phyloP scores from a whole-genome alignment of 2,113 vertebrate genomes.

The Lophius piscatorius region DNA sequence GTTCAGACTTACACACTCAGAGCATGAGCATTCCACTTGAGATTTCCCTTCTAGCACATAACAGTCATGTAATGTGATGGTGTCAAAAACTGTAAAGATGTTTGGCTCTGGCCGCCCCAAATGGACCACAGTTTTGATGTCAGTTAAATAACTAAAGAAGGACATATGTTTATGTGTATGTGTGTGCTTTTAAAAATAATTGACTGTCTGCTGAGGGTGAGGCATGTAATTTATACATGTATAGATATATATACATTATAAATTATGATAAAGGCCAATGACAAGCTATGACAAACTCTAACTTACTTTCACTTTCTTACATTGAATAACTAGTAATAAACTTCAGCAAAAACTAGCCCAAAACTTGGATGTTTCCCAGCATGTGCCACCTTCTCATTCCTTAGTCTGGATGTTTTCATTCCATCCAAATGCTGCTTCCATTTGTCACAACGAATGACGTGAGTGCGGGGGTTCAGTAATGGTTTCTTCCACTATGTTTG shows the following conservation, averaged over 20 bases:
- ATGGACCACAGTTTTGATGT: not conserved
- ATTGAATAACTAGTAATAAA: conserved; percentile 26
- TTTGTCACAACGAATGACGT: too few species aligned
- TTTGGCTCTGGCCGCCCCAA: not conserved
- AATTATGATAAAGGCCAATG: too few species aligned
- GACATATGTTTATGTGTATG: not conserved
- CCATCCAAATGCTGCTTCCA: conserved; percentile 4
- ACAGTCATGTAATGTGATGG: conserved; percentile 8
- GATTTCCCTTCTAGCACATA: conserved; percentile 30
- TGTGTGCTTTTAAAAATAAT: conserved; percentile 63
- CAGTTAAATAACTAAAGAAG: not conserved
- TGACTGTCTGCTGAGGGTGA: conserved; percentile 58
- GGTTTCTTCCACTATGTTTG: too few species aligned
- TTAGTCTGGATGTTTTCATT: conserved; percentile 42
- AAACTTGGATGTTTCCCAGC: conserved; percentile 5
- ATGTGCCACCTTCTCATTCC: conserved; percentile 22
- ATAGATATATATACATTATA: too few species aligned
- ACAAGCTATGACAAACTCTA: conserved; percentile 12
- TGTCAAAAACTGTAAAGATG: not conserved
- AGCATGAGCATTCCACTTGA: conserved; percentile 52
- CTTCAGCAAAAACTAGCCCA: too few species aligned
- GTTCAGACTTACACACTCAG: conserved; percentile 59
- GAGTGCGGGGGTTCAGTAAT: too few species aligned
- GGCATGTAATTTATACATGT: conserved; percentile 76
- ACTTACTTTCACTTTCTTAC: not conserved